A percentile compares a stretch with the other conserved stretches of the same genome.
phyloP scores from a whole-genome alignment of 2,888 invertebrate genomes.

The Pediacus dermestoides region DNA sequence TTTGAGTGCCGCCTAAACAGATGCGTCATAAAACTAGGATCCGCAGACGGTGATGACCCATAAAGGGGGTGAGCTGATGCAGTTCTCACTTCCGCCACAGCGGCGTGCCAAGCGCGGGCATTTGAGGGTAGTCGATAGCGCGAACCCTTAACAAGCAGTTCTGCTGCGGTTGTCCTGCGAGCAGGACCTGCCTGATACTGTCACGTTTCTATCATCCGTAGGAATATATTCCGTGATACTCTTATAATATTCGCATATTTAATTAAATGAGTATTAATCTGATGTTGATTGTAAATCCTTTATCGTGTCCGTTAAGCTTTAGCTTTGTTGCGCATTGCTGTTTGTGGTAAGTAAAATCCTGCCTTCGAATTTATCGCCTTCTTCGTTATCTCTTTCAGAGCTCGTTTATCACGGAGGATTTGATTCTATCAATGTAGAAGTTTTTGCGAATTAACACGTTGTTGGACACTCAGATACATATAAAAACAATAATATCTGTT shows the following conservation, averaged over 20 bases:
- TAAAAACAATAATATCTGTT: neutral
- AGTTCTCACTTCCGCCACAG: conserved; percentile 37
- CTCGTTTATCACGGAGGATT: conserved; percentile 20
- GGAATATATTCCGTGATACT: too few relatives aligned
- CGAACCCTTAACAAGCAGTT: conserved; percentile 31
- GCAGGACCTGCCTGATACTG: conserved; percentile 20
- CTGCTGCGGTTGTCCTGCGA: conserved; percentile 28
- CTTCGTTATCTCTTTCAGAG: conserved; percentile 22
- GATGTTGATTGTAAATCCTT: too few relatives aligned
- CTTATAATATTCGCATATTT: too few relatives aligned
- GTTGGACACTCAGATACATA: conserved; percentile 3
- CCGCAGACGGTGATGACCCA: conserved; percentile 37
- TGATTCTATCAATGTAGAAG: conserved; percentile 8
- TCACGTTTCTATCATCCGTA: conserved; percentile 1
- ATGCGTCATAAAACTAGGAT: conserved; percentile 33
- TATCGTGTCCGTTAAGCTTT: too few relatives aligned
- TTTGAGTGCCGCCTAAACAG: conserved; percentile 8
- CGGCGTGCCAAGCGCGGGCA: conserved; percentile 32
- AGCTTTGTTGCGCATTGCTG: conserved; percentile 28
- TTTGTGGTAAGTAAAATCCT: conserved; percentile 27
- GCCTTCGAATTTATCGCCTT: conserved; percentile 24
- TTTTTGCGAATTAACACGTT: conserved; percentile 5
- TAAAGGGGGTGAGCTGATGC: conserved; percentile 36
- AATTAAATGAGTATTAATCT: too few relatives aligned
- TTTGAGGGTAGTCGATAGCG: conserved; percentile 38